Evolutionary conservation across 2,888 invertebrate genomes (phyloP).

Genomic region (Rhagium mordax): DNA sequence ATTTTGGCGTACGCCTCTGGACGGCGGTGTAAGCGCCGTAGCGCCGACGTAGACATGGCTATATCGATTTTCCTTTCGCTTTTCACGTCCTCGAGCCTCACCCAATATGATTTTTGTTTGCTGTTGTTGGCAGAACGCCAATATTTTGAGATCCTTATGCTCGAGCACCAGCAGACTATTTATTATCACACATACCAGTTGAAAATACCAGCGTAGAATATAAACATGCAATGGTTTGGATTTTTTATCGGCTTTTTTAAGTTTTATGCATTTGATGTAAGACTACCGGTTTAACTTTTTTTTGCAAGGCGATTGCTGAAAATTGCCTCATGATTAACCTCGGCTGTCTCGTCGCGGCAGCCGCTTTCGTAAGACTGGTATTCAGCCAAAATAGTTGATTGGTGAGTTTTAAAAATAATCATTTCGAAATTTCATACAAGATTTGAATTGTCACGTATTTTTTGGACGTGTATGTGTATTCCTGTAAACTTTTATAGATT

Average conservation of each 20-base stretch:
- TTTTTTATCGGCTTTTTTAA: slow-evolving; percentile 3
- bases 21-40: not conserved
- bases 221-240: not conserved
- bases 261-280: not conserved
- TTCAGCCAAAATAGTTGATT: not conserved
- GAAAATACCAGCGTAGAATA: slow-evolving; percentile 6
- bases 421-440: not conserved
- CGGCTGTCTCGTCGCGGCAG: not conserved
- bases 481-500: not conserved
- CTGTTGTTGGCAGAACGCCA: slow-evolving; percentile 51
- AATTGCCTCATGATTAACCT: not conserved
- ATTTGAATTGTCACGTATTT: not conserved
- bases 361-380: not conserved
- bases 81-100: slow-evolving; percentile 59
- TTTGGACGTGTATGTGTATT: too few relatives aligned
- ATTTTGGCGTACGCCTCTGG: not conserved
- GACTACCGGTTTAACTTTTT: not conserved
- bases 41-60: slow-evolving; percentile 36
- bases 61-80: slow-evolving; percentile 60
- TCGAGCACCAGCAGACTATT: slow-evolving; percentile 25
- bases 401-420: not conserved
- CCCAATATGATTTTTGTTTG: slow-evolving; percentile 59
- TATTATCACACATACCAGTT: slow-evolving; percentile 5
- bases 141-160: slow-evolving; percentile 31
- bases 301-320: not conserved